Evolutionary conservation across 2,113 vertebrate species (phyloP), one percentile per base, ranked within the genome.

Genomic region (Hucho hucho): DNA sequence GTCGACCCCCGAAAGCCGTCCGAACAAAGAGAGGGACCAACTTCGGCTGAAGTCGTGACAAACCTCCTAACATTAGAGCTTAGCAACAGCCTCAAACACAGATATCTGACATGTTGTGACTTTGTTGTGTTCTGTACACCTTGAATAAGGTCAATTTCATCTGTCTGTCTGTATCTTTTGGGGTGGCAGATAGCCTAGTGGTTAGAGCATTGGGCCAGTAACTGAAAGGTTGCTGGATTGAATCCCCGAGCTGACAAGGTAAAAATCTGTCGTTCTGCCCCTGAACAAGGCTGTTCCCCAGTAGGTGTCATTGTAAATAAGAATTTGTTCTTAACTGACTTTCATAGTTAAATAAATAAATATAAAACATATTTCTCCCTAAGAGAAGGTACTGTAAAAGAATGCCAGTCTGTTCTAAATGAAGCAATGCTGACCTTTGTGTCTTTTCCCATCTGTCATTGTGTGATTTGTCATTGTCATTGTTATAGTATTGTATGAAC

Each of bases 321-420:
- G 6, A 32, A 32, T 32, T 6, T 32, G 32, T 32, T 32, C 32
- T 32, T 32, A 32, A 32, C 32, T 32, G 32, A 32, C 32, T 32
- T 32, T 1, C 32, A 5, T 32, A 32, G 6, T 32, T 32, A 6
- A 29, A 29, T 29, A 6, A 32, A 32, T 5, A 32, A 1, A 6
- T 1, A 0, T 1, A 32, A 32, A 32, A 32, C 29, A 32, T 32
- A 32, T 32, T 4, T 32, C 9, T 43, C 37, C 37, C 81, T 66
- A 81, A 88, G 88, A 82, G 85, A 90, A 90, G 88, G 89, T 90
- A 89, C 90, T 89, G 88, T 89, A 43, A 89, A 90, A 84, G 80
- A 89, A 90, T 75, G 87, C 64, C 73, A 82, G 84, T 86, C 86
- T 86, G 87, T 88, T 88, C 86, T 89, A 82, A 87, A 81, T 87